Percentiles rank a stretch among this genome's conserved stretches.
Conservation (phyloP, 2,797 vertebrate species). For the Rhadinocentrus ornatus region DNA sequence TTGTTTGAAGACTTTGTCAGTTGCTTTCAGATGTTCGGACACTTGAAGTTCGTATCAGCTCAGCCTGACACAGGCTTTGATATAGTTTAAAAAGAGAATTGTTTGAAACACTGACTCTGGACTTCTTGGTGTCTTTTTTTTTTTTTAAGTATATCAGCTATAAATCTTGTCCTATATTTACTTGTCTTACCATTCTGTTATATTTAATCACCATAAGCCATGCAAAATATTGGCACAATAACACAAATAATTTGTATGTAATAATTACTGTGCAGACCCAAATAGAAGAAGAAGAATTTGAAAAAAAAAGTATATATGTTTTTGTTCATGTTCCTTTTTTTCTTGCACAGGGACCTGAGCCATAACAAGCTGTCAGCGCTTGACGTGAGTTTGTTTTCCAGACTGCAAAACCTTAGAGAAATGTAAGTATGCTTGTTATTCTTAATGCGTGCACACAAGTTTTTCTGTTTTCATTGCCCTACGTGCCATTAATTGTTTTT, state of each 20-base stretch:
- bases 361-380: constrained; percentile 92
- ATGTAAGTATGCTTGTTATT: constrained; percentile 86
- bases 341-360: constrained; percentile 90
- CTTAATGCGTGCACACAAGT: constrained; percentile 23
- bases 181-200: constrained; percentile 5
- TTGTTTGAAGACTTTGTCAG: constrained; percentile 37
- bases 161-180: constrained; percentile 14
- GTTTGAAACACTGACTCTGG: not conserved
- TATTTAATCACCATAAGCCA: not conserved
- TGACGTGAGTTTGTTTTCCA: constrained; percentile 84
- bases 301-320: constrained; percentile 32
- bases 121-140: not conserved
- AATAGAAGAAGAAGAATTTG: constrained; percentile 35
- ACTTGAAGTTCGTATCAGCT: not conserved
- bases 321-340: constrained; percentile 11
- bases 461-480: not conserved
- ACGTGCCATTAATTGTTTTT: constrained; percentile 23
- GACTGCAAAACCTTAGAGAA: constrained; percentile 88
- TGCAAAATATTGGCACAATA: not conserved
- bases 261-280: constrained; percentile 4
- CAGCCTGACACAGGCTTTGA: not conserved
- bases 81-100: not conserved
- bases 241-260: not conserved
- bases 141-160: not conserved
- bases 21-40: constrained; percentile 21